phyloP scores from a whole-genome alignment of 2,113 vertebrate species.

The Todiramphus chloris region DNA sequence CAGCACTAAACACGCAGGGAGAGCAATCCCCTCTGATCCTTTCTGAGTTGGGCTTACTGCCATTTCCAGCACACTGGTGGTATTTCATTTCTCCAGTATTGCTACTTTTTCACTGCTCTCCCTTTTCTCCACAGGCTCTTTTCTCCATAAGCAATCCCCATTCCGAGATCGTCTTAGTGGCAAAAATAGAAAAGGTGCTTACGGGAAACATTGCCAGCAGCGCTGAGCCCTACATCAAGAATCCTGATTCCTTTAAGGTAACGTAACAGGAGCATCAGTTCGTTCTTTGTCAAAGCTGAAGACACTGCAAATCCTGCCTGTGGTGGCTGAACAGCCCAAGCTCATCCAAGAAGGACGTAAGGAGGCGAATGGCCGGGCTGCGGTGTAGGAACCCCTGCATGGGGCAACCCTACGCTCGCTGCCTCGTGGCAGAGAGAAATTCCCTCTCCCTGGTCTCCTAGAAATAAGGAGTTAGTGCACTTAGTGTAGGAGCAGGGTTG shows the following conservation, averaged over 20 bases:
- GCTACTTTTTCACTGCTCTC: not conserved
- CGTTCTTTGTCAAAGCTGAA: not conserved
- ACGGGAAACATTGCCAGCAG: constrained; percentile 92
- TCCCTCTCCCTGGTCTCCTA: not conserved
- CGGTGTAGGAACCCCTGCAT: not conserved
- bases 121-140: constrained; percentile 81
- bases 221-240: constrained; percentile 95
- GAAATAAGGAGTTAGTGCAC: not conserved
- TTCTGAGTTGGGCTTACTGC: not conserved
- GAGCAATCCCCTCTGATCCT: not conserved
- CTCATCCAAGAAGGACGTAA: not conserved
- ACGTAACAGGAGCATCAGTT: not conserved
- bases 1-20: not conserved
- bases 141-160: constrained; percentile 96
- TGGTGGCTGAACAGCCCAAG: not conserved
- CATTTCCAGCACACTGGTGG: not conserved
- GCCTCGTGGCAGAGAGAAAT: not conserved
- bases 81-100: not conserved
- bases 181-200: constrained; percentile 94
- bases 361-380: not conserved
- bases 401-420: not conserved
- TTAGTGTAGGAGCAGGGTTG: rapidly evolving
- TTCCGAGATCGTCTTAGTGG: constrained; percentile 92
- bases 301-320: not conserved
- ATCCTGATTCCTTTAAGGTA: constrained; percentile 95